phyloP scores from a whole-genome alignment of 2,888 invertebrate species.

The Dorcus hopei region DNA sequence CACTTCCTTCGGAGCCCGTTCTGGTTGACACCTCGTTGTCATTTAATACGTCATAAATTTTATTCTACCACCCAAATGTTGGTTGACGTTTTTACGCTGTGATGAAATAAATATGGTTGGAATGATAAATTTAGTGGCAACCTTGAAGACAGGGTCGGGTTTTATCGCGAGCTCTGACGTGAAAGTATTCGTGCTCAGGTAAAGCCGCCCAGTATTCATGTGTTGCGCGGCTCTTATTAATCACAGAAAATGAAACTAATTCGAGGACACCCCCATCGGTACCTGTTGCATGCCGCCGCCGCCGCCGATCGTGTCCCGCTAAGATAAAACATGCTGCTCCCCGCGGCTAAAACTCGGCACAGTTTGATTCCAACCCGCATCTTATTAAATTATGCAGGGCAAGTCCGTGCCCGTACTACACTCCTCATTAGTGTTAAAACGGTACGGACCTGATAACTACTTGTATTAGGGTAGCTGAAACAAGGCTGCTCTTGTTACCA shows the following conservation, averaged over 20 bases:
- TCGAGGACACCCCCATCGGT: slow-evolving; percentile 7
- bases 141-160: too few species aligned
- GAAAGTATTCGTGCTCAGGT: too few species aligned
- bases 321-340: slow-evolving; percentile 24
- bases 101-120: too few species aligned
- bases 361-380: slow-evolving; percentile 21
- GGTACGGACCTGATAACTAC: slow-evolving; percentile 13
- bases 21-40: too few species aligned
- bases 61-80: too few species aligned
- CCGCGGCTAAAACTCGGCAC: slow-evolving; percentile 22
- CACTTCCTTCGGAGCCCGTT: too few species aligned
- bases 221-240: slow-evolving; percentile 5
- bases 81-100: too few species aligned
- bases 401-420: slow-evolving; percentile 10
- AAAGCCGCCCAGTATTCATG: too few species aligned
- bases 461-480: slow-evolving; percentile 13
- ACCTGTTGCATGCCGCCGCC: slow-evolving; percentile 8
- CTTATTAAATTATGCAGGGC: slow-evolving; percentile 21
- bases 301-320: slow-evolving; percentile 20
- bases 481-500: slow-evolving; percentile 21
- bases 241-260: slow-evolving; percentile 12
- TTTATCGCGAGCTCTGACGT: too few species aligned
- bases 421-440: slow-evolving; percentile 12
- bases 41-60: too few species aligned
- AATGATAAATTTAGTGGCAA: too few species aligned